Conservation (phyloP, 2,113 vertebrate genomes). For the Orycteropus afer region DNA sequence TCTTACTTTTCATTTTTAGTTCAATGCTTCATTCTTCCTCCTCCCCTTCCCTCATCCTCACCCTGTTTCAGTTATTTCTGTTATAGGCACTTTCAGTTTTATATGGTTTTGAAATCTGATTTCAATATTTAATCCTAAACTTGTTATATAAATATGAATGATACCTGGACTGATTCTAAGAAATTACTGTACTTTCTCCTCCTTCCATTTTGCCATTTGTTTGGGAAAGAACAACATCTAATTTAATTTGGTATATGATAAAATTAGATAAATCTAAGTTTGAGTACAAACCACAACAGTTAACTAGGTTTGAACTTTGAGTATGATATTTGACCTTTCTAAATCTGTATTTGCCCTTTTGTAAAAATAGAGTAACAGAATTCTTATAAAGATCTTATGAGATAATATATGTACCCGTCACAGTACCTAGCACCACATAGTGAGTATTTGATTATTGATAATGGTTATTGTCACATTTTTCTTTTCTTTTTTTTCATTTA, state of each 20-base stretch:
- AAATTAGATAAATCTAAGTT: constrained; percentile 3
- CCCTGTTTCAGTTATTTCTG: background rate
- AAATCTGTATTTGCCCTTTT: background rate
- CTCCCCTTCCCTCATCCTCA: background rate
- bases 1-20: background rate
- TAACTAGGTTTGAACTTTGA: constrained; percentile 3
- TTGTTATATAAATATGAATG: constrained; percentile 6
- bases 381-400: background rate
- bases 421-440: background rate
- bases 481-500: background rate
- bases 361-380: constrained; percentile 29
- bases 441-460: background rate
- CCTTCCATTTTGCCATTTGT: background rate
- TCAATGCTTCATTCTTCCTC: background rate
- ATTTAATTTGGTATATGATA: background rate
- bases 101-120: constrained; percentile 45
- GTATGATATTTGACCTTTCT: background rate
- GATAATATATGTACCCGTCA: background rate
- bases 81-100: background rate
- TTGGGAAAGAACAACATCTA: background rate
- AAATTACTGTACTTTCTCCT: background rate
- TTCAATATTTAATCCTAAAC: background rate
- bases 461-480: background rate
- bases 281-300: background rate
- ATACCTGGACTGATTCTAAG: background rate